Percentiles rank a stretch among this genome's conserved stretches.
phyloP scores from a whole-genome alignment of 2,797 vertebrate species.

The Hydrocynus forskahlii region DNA sequence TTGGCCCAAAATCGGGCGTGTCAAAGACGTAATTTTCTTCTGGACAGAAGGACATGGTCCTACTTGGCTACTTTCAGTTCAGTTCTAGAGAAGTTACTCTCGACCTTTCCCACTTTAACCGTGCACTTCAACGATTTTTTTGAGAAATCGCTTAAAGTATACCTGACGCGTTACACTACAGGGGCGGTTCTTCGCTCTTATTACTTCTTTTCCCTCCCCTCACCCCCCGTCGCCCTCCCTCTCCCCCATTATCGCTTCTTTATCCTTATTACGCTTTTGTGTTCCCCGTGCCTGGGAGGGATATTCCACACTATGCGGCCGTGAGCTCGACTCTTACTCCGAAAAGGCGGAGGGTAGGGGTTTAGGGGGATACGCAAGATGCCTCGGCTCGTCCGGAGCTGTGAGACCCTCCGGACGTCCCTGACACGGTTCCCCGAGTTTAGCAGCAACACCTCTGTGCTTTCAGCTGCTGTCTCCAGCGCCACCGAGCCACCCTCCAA shows the following conservation, averaged over 20 bases:
- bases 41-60: too few species aligned
- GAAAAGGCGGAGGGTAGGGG: neutral
- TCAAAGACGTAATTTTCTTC: neutral
- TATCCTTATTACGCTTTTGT: constrained; percentile 45
- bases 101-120: neutral
- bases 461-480: constrained; percentile 42
- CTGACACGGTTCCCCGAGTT: constrained; percentile 63
- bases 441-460: constrained; percentile 51
- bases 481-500: neutral
- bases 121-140: constrained; percentile 11
- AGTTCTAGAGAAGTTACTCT: constrained; percentile 2
- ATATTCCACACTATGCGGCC: constrained; percentile 40
- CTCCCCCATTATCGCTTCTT: constrained; percentile 42
- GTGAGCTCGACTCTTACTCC: constrained; percentile 18
- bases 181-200: constrained; percentile 63
- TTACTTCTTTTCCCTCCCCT: constrained; percentile 50
- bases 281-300: constrained; percentile 40
- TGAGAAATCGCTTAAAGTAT: constrained; percentile 47
- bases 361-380: neutral
- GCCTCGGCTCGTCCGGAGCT: constrained; percentile 20
- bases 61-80: constrained; percentile 11
- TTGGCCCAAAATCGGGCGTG: neutral
- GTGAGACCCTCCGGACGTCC: constrained; percentile 46
- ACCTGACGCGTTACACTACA: constrained; percentile 55
- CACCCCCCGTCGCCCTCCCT: constrained; percentile 22